Percentiles rank a stretch among this genome's conserved stretches.
These are phyloP conservation scores for Rhingia rostrata DNA, from an alignment of 2,888 invertebrate species.

Conservation along the genomic window DNA sequence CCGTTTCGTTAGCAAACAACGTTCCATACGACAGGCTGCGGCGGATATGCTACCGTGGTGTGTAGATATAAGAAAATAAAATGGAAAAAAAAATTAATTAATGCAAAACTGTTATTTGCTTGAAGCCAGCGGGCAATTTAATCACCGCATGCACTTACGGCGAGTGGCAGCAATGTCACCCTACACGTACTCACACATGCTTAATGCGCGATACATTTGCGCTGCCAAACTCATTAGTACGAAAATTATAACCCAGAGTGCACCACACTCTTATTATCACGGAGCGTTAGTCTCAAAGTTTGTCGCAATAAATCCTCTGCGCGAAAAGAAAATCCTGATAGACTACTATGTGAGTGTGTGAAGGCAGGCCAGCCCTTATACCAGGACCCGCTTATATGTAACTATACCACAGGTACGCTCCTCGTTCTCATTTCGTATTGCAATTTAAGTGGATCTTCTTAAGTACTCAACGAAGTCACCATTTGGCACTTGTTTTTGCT, in stretches of 20 bases:
- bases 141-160: slow-evolving; percentile 20
- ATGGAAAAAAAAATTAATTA: slow-evolving; percentile 51
- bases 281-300: slow-evolving; percentile 39
- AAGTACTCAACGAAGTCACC: slow-evolving; percentile 36
- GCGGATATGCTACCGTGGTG: neutral
- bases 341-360: slow-evolving; percentile 12
- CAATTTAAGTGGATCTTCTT: slow-evolving; percentile 56
- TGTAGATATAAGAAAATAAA: slow-evolving; percentile 18
- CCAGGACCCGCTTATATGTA: slow-evolving; percentile 16
- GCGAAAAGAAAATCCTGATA: slow-evolving; percentile 44
- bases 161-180: neutral
- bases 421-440: slow-evolving; percentile 37
- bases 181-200: neutral
- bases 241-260: slow-evolving; percentile 60
- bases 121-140: slow-evolving; percentile 33
- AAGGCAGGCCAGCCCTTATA: neutral
- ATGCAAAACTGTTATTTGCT: slow-evolving; percentile 34
- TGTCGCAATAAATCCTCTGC: slow-evolving; percentile 51
- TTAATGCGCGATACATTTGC: slow-evolving; percentile 48
- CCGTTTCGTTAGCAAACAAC: slow-evolving; percentile 32
- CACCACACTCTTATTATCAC: slow-evolving; percentile 40
- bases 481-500: slow-evolving; percentile 11
- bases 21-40: slow-evolving; percentile 11
- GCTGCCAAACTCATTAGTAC: slow-evolving; percentile 68
- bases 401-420: slow-evolving; percentile 16